Base-by-base conservation (phyloP, 2,797 vertebrate genomes). In the Coreius guichenoti region DNA sequence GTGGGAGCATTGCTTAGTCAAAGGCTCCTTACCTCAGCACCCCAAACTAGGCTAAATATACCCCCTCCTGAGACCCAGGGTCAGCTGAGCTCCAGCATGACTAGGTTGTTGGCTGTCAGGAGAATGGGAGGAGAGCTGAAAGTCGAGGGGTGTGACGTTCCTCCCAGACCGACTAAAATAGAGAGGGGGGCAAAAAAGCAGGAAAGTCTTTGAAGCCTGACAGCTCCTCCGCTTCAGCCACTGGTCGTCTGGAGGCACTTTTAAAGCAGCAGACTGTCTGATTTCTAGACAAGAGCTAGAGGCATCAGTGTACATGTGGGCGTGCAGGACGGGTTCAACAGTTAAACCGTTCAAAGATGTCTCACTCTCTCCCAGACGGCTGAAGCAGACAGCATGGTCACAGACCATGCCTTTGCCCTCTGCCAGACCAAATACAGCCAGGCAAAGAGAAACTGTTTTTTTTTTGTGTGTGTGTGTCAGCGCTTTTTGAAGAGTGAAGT, bases 41-140 rank as follows among this genome's bases (percentile, higher is more conserved):
- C 74, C 77, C 84, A 86, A 67, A 88, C 43, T 80, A 73, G 79
- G 67, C 83, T 87, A 88, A 85, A 89, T 83, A 84, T 83, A 86
- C 56, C 56, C 61, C 56, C 82, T 81, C 82, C 82, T 80, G 70
- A 78, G 86, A 81, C 65, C 47, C 76, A 69, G 58, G 87, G 88
- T 89, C 89, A 90, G 85, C 88, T 91, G 87, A 90, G 79, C 85
- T 82, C 75, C 78, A 36, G 86, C 78, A 73, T 88, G 88, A 89
- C 87, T 23, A 69, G 87, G 88, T 83, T 84, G 36, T 86, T 85
- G 79, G 83, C 75, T 79, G 61, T 77, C 51, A 14, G 75, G 31
- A 74, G 69, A 76, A 45, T 29, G 11, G 76, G 19, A 45, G 69
- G 78, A 70, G 65, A n/a, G 45, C 29, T 78, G 21, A 68, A 73